Evolutionary conservation across 2,113 vertebrate genomes (phyloP), one percentile per base, ranked within the genome.

Genomic region (Tyrannus savana): DNA sequence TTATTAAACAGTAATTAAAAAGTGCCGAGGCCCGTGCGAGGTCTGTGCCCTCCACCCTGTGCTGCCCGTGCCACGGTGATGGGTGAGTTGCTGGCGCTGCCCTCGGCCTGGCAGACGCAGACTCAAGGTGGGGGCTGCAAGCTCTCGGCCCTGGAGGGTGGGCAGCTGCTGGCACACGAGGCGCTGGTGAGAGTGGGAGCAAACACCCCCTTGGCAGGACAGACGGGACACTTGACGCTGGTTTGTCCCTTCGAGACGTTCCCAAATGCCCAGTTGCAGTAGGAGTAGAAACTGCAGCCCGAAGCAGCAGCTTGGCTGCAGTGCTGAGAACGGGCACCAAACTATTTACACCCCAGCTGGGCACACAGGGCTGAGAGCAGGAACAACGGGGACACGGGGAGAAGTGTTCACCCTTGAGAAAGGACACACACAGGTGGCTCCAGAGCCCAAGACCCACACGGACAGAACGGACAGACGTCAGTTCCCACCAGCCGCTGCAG

Each of bases 1-100:
- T 97, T 96, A 97, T 97, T 97, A 96, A 96, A 96, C 86, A 86
- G 95, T 58, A 64, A 84, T 95, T 94, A 93, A 96, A 97, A 97
- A 96, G 81, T 23, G 90, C 63, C 14, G 52, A 71, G 50, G 64
- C 55, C 72, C 14, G 14, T 52, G 68, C 27, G 10, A 71, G 68
- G 27, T 52, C 68, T 71, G 72, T 21, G 62, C 22, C 64, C 88
- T 90, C 72, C 35, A 77, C 72, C 62, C 72, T 42, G 63, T 41
- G 69, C 33, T 0, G 4, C 69, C 39, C 53, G n/a, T 3, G 1
- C 67, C 13, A 33, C 6, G 7, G 73, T 8, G 52, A 42, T 1
- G 1, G 42, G n/a, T 11, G 72, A 89, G 89, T 76, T 50, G 77
- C n/a, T 3, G 3, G 82, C 0, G 4, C 75, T 31, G 69, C 67